phyloP scores from a whole-genome alignment of 2,113 vertebrate genomes.

The Ictalurus furcatus region DNA sequence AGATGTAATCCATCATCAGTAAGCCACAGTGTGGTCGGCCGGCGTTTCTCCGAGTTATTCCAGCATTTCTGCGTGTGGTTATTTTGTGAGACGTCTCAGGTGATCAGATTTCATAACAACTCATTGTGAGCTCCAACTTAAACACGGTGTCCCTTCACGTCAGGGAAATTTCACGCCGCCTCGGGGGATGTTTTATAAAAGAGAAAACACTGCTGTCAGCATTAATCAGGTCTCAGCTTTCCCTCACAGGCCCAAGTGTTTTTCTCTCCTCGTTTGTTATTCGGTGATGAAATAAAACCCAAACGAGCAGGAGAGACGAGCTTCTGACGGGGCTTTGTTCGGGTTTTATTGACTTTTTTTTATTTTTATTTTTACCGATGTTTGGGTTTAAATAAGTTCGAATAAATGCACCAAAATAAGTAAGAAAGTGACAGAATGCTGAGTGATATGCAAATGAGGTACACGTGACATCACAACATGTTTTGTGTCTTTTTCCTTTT shows the following conservation, averaged over 20 bases:
- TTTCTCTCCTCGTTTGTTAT: background rate
- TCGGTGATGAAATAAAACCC: background rate
- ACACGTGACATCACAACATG: background rate
- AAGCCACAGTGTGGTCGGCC: background rate
- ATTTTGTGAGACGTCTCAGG: background rate
- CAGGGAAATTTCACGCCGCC: background rate
- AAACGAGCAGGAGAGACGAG: background rate
- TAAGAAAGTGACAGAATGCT: background rate
- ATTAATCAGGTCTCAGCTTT: background rate
- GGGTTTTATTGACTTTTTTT: no score
- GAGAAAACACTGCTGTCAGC: background rate
- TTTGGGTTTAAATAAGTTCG: background rate
- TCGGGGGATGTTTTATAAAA: background rate
- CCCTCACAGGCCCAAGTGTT: background rate
- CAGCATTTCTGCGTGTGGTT: background rate
- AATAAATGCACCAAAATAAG: background rate
- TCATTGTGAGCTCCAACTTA: background rate
- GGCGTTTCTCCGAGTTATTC: no score
- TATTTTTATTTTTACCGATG: background rate
- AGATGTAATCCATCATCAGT: constrained; percentile 4
- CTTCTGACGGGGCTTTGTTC: background rate
- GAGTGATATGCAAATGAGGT: background rate
- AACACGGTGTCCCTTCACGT: background rate
- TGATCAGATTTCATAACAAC: constrained; percentile 18
- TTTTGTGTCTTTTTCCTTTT: background rate